A percentile compares a stretch with the other conserved stretches of the same genome.
phyloP scores from a whole-genome alignment of 2,888 invertebrate species.

The Cyclophora punctaria region DNA sequence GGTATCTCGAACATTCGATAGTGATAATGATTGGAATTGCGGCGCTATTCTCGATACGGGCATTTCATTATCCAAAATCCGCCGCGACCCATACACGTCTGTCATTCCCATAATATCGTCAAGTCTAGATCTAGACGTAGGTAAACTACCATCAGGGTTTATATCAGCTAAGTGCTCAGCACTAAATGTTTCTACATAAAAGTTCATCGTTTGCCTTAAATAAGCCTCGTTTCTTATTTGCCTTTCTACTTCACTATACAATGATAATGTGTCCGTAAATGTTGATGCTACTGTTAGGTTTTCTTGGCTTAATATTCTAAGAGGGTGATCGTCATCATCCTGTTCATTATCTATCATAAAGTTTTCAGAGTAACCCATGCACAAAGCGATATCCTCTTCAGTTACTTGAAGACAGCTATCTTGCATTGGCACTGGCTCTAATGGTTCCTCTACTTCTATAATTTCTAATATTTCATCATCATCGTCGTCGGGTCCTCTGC shows the following conservation, averaged over 20 bases:
- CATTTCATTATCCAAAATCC: conserved; percentile 82
- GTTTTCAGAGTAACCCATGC: conserved; percentile 84
- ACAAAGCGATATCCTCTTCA: conserved; percentile 92
- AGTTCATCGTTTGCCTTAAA: conserved; percentile 72
- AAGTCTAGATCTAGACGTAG: conserved; percentile 76
- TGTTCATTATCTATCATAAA: conserved; percentile 83
- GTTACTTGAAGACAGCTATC: conserved; percentile 93
- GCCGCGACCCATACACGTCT: conserved; percentile 86
- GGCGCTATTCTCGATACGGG: conserved; percentile 73
- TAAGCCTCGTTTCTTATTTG: conserved; percentile 78
- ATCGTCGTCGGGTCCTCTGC: conserved; percentile 55
- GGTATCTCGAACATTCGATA: conserved; percentile 81
- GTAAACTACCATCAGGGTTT: conserved; percentile 68
- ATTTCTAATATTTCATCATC: conserved; percentile 86
- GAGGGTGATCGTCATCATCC: conserved; percentile 86
- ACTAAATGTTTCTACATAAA: conserved; percentile 70
- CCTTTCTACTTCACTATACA: conserved; percentile 80
- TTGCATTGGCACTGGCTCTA: conserved; percentile 89
- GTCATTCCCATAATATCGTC: conserved; percentile 88
- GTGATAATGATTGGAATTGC: conserved; percentile 81
- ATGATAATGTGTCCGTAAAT: conserved; percentile 84
- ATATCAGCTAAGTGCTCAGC: conserved; percentile 45
- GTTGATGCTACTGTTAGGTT: conserved; percentile 93
- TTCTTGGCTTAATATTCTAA: conserved; percentile 92
- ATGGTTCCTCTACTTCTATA: conserved; percentile 85